Percentiles rank a stretch among this genome's conserved stretches.
Conservation (phyloP, 2,113 vertebrate species). For the Okapia johnstoni region DNA sequence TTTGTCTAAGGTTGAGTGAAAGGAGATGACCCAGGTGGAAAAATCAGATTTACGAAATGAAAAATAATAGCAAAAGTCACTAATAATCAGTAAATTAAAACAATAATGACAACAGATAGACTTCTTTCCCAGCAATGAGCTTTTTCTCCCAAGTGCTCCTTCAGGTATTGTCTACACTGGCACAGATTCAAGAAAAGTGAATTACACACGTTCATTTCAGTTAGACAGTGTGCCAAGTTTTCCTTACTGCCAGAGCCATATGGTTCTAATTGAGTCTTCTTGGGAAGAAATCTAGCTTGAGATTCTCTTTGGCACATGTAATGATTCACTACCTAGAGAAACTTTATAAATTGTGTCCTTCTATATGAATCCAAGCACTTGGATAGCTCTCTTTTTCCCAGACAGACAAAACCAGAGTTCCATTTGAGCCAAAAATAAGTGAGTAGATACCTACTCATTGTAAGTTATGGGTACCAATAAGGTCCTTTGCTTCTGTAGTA, state of each 20-base stretch:
- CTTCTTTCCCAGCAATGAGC: slow-evolving; percentile 40
- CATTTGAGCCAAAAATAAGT: slow-evolving; percentile 6
- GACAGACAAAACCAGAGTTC: not conserved
- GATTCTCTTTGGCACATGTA: slow-evolving; percentile 29
- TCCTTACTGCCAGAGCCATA: slow-evolving; percentile 31
- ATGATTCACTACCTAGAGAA: not conserved
- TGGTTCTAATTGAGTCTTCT: slow-evolving; percentile 19
- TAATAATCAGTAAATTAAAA: slow-evolving; percentile 12
- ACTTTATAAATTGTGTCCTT: not conserved
- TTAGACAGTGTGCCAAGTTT: slow-evolving; percentile 27
- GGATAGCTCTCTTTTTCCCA: not conserved
- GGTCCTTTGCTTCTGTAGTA: not conserved
- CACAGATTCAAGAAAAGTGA: slow-evolving; percentile 1
- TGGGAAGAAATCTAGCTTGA: not conserved
- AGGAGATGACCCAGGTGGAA: slow-evolving; percentile 46
- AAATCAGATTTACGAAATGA: slow-evolving; percentile 52
- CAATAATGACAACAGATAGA: not conserved
- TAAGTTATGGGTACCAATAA: not conserved
- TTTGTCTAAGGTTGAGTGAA: slow-evolving; percentile 17
- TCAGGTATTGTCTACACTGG: slow-evolving; percentile 23
- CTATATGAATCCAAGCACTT: not conserved
- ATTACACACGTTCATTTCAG: not conserved
- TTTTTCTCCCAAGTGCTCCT: not conserved
- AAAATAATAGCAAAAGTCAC: slow-evolving; percentile 21
- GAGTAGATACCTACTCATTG: not conserved